Percentiles rank a stretch among this genome's conserved stretches.
Conservation (phyloP, 2,797 vertebrate genomes). For the Sebastes vulpes region DNA sequence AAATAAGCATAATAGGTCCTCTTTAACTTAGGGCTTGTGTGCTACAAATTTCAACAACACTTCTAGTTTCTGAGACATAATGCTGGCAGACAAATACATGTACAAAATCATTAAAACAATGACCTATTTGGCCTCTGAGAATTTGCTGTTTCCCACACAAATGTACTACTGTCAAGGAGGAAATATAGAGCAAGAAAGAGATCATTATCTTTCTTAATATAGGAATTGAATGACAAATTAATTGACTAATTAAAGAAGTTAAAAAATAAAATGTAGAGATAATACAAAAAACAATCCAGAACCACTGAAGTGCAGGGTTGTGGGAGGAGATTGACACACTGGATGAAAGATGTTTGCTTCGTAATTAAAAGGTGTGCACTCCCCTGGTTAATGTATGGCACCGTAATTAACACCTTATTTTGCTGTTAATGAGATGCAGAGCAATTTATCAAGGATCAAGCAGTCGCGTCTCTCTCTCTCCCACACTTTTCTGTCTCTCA, state of each 20-base stretch:
- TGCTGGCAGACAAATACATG: not conserved
- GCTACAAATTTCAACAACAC: not conserved
- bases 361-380: slow-evolving; percentile 60
- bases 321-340: not conserved
- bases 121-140: not conserved
- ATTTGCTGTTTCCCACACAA: not conserved
- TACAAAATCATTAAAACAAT: not conserved
- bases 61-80: not conserved
- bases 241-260: not conserved
- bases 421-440: slow-evolving; percentile 64
- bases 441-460: slow-evolving; percentile 57
- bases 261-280: not conserved
- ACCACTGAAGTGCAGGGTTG: not conserved
- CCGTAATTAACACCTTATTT: slow-evolving; percentile 72
- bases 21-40: not conserved
- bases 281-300: not conserved
- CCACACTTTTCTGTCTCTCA: slow-evolving; percentile 27
- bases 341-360: slow-evolving; percentile 13
- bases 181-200: not conserved
- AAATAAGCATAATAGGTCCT: too few relatives aligned
- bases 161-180: not conserved
- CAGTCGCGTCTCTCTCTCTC: slow-evolving; percentile 9
- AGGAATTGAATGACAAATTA: not conserved
- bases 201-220: not conserved
- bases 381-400: slow-evolving; percentile 27